A percentile compares a stretch with the other conserved stretches of the same genome.
Conservation (phyloP, 2,888 invertebrate species). For the Callyntrura guangdongensis region DNA sequence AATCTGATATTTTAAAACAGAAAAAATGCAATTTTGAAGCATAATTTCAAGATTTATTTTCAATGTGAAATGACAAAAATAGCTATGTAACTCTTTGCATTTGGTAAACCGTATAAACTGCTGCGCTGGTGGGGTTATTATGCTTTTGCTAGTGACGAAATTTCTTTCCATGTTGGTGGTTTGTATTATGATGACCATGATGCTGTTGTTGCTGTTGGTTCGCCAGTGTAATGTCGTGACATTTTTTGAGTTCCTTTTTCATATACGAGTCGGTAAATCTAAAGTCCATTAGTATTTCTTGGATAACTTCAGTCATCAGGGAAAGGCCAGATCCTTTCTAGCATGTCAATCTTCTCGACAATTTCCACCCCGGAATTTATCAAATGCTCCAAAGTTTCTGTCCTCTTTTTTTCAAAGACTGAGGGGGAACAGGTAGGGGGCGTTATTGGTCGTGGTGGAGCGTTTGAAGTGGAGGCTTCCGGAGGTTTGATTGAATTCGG, state of each 20-base stretch:
- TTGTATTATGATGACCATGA: neutral
- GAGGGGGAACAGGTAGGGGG: neutral
- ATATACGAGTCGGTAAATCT: conserved; percentile 93
- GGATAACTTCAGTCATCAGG: conserved; percentile 92
- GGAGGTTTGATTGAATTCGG: neutral
- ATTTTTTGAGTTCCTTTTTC: conserved; percentile 87
- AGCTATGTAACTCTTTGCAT: too few relatives aligned
- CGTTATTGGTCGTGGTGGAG: neutral
- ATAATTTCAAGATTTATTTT: too few relatives aligned
- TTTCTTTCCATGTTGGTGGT: conserved; percentile 17
- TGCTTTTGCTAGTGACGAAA: conserved; percentile 17
- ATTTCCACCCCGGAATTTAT: conserved; percentile 92
- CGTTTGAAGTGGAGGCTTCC: neutral
- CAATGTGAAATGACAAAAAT: too few relatives aligned
- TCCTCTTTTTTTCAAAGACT: conserved; percentile 19
- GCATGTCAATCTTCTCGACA: conserved; percentile 91
- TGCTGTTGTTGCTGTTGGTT: conserved; percentile 41
- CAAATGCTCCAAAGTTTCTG: conserved; percentile 70
- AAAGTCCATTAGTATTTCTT: conserved; percentile 92
- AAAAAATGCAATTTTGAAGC: too few relatives aligned
- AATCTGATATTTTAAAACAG: too few relatives aligned
- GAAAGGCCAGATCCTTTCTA: conserved; percentile 93
- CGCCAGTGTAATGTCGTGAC: conserved; percentile 76
- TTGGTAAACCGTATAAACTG: too few relatives aligned
- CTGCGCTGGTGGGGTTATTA: too few relatives aligned